Percentiles rank a stretch among this genome's conserved stretches.
Conservation (phyloP, 2,888 invertebrate species). For the Drosophila aldrichi region DNA sequence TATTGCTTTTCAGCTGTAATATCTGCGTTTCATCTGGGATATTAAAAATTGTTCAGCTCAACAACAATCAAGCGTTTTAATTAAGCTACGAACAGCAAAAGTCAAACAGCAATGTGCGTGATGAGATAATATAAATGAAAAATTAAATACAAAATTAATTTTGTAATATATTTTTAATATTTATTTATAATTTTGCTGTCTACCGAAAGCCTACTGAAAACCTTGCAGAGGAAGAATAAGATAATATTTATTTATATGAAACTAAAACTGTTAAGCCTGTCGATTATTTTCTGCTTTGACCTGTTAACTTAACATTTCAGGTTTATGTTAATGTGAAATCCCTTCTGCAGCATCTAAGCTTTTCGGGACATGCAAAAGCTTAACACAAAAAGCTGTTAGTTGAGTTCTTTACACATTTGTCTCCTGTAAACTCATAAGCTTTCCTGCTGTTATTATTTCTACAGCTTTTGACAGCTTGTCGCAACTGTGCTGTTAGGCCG, state of each 20-base stretch:
- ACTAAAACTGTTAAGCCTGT: neutral
- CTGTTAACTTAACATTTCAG: neutral
- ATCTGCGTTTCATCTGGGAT: neutral
- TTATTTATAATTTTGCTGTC: neutral
- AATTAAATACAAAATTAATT: neutral
- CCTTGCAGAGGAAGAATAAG: too few relatives aligned
- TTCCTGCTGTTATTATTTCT: neutral
- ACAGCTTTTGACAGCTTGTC: constrained; percentile 17
- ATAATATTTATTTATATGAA: too few relatives aligned
- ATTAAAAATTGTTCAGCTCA: neutral
- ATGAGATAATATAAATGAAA: neutral
- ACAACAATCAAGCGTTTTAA: neutral
- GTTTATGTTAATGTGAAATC: neutral
- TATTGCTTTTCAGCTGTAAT: too few relatives aligned
- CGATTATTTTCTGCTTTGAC: neutral
- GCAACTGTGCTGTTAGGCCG: constrained; percentile 9
- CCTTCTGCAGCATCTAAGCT: constrained; percentile 10
- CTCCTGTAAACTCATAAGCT: constrained; percentile 31
- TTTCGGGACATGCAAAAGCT: constrained; percentile 29
- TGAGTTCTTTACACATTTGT: constrained; percentile 11
- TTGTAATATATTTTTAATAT: neutral
- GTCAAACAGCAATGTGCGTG: neutral
- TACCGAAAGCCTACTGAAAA: too few relatives aligned
- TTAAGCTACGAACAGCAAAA: neutral
- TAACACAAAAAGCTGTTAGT: constrained; percentile 13